Evolutionary conservation across 2,797 vertebrate species (phyloP).

Genomic region (Pagetopsis macropterus): DNA sequence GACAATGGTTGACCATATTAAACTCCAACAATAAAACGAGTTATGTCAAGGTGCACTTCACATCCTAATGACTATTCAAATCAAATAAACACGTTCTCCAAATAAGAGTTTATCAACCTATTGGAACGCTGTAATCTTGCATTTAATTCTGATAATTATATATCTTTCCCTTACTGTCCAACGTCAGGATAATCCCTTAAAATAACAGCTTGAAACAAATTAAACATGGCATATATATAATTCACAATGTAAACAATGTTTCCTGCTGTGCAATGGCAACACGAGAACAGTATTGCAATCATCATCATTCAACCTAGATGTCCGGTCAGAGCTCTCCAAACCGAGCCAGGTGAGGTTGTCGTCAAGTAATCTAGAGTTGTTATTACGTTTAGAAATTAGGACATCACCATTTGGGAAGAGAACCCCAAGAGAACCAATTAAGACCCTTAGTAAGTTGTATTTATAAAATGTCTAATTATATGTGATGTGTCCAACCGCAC

Average conservation of each 20-base stretch:
- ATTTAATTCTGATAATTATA: not conserved
- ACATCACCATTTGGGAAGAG: not conserved
- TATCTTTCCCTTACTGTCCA: not conserved
- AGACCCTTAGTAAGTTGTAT: constrained; percentile 8
- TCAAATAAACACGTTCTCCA: not conserved
- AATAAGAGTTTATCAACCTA: not conserved
- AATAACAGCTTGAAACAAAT: constrained; percentile 11
- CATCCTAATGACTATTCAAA: not conserved
- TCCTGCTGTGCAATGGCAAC: constrained; percentile 19
- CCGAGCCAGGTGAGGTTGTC: not conserved
- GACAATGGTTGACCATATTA: too few relatives aligned
- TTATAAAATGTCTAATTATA: constrained; percentile 11
- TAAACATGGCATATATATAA: constrained; percentile 14
- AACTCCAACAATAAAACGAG: not conserved
- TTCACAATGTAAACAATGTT: not conserved
- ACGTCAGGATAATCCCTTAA: constrained; percentile 4
- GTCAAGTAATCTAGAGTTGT: not conserved
- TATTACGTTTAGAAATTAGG: not conserved
- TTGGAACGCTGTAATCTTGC: constrained; percentile 1
- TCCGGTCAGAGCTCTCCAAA: constrained; percentile 15
- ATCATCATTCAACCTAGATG: constrained; percentile 11
- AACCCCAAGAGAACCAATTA: constrained; percentile 2
- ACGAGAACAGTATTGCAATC: constrained; percentile 3
- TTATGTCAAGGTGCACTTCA: not conserved
- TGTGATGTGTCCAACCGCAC: not conserved